Percentiles rank a stretch among this genome's conserved stretches.
Evolutionary conservation across 1,140 invertebrate species (phyloP).

Genomic region (Drosophila insularis): DNA sequence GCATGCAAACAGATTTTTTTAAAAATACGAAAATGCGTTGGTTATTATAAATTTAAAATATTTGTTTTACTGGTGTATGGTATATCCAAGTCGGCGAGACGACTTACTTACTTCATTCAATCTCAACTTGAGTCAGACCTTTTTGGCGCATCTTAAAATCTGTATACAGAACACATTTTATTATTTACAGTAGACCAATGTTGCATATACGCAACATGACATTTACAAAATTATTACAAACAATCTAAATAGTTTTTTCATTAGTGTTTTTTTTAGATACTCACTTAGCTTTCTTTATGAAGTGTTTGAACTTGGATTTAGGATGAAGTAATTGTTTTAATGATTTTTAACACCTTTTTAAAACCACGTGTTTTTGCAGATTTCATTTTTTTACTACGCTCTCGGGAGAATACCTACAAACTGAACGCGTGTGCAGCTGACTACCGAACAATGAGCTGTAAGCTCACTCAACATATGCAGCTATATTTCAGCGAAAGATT

Average conservation of each 20-base stretch:
- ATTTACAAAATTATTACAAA: conserved; percentile 30
- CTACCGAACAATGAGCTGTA: neutral
- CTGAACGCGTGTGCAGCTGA: conserved; percentile 7
- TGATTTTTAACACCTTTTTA: neutral
- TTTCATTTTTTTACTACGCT: neutral
- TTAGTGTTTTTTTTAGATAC: conserved; percentile 29
- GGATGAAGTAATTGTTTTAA: conserved; percentile 23
- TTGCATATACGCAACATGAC: conserved; percentile 28
- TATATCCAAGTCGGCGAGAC: too few relatives aligned
- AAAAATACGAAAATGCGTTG: too few relatives aligned
- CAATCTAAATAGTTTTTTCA: too few relatives aligned
- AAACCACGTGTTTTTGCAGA: conserved; percentile 2
- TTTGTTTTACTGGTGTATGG: too few relatives aligned
- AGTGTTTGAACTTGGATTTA: neutral
- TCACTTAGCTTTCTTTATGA: neutral
- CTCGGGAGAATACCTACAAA: neutral
- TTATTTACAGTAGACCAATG: conserved; percentile 33
- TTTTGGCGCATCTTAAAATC: conserved; percentile 34
- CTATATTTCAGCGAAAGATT: neutral
- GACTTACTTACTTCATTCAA: too few relatives aligned
- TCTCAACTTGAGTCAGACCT: conserved; percentile 28
- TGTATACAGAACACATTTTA: conserved; percentile 23
- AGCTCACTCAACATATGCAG: neutral
- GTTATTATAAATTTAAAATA: too few relatives aligned
- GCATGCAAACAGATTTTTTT: too few relatives aligned